Percentiles rank a stretch among this genome's conserved stretches.
phyloP scores from a whole-genome alignment of 2,888 invertebrate genomes.

The Parascotia fuliginaria region DNA sequence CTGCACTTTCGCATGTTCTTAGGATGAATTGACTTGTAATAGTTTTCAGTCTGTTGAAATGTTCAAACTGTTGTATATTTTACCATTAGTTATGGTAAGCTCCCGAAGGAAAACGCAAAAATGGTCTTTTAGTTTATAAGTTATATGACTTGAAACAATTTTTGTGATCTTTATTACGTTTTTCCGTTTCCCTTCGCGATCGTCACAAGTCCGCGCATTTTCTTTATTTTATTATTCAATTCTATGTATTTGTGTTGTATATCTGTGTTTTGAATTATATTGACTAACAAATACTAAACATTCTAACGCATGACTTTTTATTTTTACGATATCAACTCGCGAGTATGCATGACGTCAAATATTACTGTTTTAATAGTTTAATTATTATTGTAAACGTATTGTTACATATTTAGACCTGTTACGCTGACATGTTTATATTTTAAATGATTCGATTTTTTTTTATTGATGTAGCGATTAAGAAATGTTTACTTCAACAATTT shows the following conservation, averaged over 20 bases:
- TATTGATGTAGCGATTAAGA: slow-evolving; percentile 57
- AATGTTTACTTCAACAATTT: slow-evolving; percentile 82
- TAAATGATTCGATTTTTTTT: slow-evolving; percentile 54
- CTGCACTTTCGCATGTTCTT: slow-evolving; percentile 66
- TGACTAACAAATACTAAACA: slow-evolving; percentile 83
- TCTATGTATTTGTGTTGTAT: slow-evolving; percentile 49
- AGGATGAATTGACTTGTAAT: slow-evolving; percentile 57
- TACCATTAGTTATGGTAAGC: slow-evolving; percentile 58
- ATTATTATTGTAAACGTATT: slow-evolving; percentile 48
- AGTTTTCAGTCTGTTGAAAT: slow-evolving; percentile 46
- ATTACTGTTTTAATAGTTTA: slow-evolving; percentile 48
- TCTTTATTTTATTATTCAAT: slow-evolving; percentile 39
- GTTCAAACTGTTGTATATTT: slow-evolving; percentile 36
- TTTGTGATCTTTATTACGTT: slow-evolving; percentile 62
- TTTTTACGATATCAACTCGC: slow-evolving; percentile 77
- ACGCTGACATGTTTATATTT: slow-evolving; percentile 72
- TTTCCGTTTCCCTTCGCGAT: slow-evolving; percentile 72
- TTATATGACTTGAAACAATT: slow-evolving; percentile 59
- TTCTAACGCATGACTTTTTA: slow-evolving; percentile 80
- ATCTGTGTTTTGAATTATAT: slow-evolving; percentile 71
- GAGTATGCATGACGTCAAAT: slow-evolving; percentile 78
- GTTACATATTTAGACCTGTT: slow-evolving; percentile 62
- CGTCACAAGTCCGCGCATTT: slow-evolving; percentile 61
- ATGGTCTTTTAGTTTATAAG: slow-evolving; percentile 66
- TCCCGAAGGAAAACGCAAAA: slow-evolving; percentile 70